Evolutionary conservation across 2,888 invertebrate genomes (phyloP).

Genomic region (Coleophora deauratella): DNA sequence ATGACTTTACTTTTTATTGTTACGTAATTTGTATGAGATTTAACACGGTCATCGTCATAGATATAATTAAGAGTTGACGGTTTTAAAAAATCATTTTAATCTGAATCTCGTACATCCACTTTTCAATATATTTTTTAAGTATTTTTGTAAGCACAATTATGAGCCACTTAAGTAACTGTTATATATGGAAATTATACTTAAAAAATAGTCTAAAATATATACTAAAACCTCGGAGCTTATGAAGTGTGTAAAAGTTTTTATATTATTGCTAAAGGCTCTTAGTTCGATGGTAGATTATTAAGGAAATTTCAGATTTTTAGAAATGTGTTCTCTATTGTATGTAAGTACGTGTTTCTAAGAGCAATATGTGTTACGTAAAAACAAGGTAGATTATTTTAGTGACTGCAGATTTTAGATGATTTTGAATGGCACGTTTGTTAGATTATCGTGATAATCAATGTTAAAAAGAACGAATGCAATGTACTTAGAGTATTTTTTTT

Average conservation of each 20-base stretch:
- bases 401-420: background rate
- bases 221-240: slow-evolving; percentile 47
- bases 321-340: slow-evolving; percentile 40
- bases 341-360: too few species aligned
- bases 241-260: slow-evolving; percentile 24
- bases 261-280: slow-evolving; percentile 17
- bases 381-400: too few species aligned
- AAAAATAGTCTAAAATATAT: slow-evolving; percentile 14
- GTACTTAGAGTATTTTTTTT: background rate
- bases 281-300: slow-evolving; percentile 29
- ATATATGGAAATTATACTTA: slow-evolving; percentile 31
- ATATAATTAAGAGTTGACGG: slow-evolving; percentile 1
- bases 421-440: background rate
- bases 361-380: too few species aligned
- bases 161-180: slow-evolving; percentile 29
- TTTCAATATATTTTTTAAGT: slow-evolving; percentile 34
- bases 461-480: background rate
- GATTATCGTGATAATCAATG: background rate
- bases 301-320: slow-evolving; percentile 27
- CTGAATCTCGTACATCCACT: slow-evolving; percentile 35
- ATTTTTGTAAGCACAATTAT: slow-evolving; percentile 33
- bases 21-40: background rate
- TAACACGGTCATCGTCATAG: background rate
- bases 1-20: background rate
- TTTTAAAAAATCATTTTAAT: slow-evolving; percentile 16